Conservation (phyloP, 1,140 invertebrate genomes). For the Metaphire vulgaris region DNA sequence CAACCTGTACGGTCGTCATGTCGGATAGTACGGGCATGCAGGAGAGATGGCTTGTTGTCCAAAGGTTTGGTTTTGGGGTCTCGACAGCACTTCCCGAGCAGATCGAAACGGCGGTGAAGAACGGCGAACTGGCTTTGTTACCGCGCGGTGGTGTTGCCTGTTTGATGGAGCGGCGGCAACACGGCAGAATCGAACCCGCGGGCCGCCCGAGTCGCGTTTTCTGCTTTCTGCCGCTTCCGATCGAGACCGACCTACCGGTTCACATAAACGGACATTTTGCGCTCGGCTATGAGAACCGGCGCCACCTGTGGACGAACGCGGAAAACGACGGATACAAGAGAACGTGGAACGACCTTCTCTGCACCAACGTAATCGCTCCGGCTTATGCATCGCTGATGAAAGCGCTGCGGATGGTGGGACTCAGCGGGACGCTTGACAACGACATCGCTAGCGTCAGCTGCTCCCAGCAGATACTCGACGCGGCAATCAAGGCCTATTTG, state of each 20-base stretch:
- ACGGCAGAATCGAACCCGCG: background rate
- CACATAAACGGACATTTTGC: constrained; percentile 31
- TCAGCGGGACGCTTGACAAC: background rate
- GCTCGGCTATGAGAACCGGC: constrained; percentile 24
- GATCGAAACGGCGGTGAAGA: constrained; percentile 26
- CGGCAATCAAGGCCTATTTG: background rate
- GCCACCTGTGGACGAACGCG: constrained; percentile 16
- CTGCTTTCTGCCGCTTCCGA: constrained; percentile 26
- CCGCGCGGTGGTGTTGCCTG: constrained; percentile 41
- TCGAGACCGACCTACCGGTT: constrained; percentile 25
- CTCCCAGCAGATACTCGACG: background rate
- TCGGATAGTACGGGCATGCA: background rate
- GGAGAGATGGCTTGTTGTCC: constrained; percentile 32
- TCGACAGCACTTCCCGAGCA: constrained; percentile 8
- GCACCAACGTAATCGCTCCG: background rate
- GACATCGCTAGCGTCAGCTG: constrained; percentile 1
- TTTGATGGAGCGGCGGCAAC: constrained; percentile 6
- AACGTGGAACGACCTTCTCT: background rate
- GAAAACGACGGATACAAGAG: background rate
- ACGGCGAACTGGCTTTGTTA: constrained; percentile 33
- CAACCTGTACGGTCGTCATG: background rate
- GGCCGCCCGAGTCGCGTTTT: background rate
- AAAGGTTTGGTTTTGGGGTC: constrained; percentile 35
- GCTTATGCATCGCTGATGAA: background rate
- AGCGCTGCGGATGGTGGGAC: background rate